Evolutionary conservation across 2,888 invertebrate genomes (phyloP), one percentile per base, ranked within the genome.

Genomic region (Tetragonula carbonaria): DNA sequence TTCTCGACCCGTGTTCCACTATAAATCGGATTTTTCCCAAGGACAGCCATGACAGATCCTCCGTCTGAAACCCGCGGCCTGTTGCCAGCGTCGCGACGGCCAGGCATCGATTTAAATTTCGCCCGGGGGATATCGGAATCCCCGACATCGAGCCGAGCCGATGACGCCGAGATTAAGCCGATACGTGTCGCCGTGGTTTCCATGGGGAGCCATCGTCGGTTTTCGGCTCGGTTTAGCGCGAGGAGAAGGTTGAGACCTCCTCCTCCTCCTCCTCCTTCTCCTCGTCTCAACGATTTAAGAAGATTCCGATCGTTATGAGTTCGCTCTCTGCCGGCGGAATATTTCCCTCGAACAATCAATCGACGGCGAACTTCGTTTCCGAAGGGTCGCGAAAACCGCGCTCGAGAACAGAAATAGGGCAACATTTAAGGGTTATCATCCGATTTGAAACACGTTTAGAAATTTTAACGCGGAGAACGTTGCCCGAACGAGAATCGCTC

Each of bases 1-100:
- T 21, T 23, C 23, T 16, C 63, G 45, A 21, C n/a, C 68, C 18
- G 21, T 38, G 62, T 59, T 66, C 75, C n/a, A 18, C 2, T 50
- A n/a, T 57, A 51, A 63, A 82, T 73, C 83, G 63, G n/a, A 67
- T 76, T 83, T 82, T 75, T 63, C 55, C 21, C 74, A 28, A 51
- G 38, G 18, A 18, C n/a, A 59, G n/a, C 50, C 53, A 21, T 13
- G 74, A 55, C 74, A 53, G 59, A 66, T 59, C 28, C 23, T n/a
- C 11, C 18, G 23, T n/a, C 11, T 18, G 23, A 50, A 16, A 63
- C 38, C 4, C 38, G 38, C 45, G 65, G 70, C 53, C 33, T 53
- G 71, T 80, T 71, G 57, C 59, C 66, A 57, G 21, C 38, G 11
- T 28, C 38, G 38, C 28, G 62, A 50, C 73, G 23, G 21, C 67